A percentile compares a stretch with the other conserved stretches of the same genome.
Conservation (phyloP, 2,888 invertebrate genomes). For the Ormyrus nitidulus region DNA sequence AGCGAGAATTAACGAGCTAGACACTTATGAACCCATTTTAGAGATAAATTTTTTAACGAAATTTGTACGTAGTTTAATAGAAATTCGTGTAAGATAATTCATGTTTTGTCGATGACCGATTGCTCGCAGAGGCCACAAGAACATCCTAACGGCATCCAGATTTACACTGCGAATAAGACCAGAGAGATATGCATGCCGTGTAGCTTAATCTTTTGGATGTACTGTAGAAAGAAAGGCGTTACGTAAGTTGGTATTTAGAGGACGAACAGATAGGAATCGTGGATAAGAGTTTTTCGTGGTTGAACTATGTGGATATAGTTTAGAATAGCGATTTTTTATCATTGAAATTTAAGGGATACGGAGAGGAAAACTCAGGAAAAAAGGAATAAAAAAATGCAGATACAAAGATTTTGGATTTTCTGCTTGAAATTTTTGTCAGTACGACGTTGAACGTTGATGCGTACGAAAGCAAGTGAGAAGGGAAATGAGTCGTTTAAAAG, state of each 20-base stretch:
- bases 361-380: conserved; percentile 35
- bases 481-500: not conserved
- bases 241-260: conserved; percentile 58
- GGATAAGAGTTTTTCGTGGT: conserved; percentile 69
- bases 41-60: conserved; percentile 41
- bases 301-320: conserved; percentile 74
- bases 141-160: conserved; percentile 1
- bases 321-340: conserved; percentile 64
- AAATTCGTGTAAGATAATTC: conserved; percentile 34
- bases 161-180: conserved; percentile 31
- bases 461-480: conserved; percentile 13
- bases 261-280: conserved; percentile 42
- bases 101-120: conserved; percentile 44
- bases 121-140: conserved; percentile 9
- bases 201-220: conserved; percentile 61
- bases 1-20: conserved; percentile 35
- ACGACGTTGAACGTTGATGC: conserved; percentile 55
- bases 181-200: conserved; percentile 36
- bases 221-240: conserved; percentile 59
- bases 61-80: conserved; percentile 51
- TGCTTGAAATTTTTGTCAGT: conserved; percentile 58
- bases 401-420: conserved; percentile 62
- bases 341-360: conserved; percentile 45
- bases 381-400: conserved; percentile 27
- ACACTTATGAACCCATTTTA: conserved; percentile 14